Conservation (phyloP, 2,113 vertebrate species). For the Podilymbus podiceps region DNA sequence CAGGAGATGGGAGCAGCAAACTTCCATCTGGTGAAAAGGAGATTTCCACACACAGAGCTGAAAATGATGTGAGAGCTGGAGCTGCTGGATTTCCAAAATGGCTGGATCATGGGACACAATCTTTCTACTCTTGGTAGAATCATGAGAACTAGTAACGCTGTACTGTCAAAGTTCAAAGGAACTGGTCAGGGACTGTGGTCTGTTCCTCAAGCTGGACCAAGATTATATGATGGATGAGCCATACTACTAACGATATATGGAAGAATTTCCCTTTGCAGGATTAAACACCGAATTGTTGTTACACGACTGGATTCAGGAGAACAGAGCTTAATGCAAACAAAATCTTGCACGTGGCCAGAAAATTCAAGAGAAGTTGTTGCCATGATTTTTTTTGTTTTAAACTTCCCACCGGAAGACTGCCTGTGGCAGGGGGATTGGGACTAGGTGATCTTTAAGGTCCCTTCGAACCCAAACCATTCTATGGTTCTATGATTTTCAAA, state of each 20-base stretch:
- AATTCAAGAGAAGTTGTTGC: neutral
- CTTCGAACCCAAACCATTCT: too few species aligned
- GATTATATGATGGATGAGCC: neutral
- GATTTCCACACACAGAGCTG: neutral
- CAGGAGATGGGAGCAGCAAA: neutral
- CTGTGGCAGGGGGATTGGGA: too few species aligned
- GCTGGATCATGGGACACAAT: neutral
- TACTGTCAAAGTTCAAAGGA: neutral
- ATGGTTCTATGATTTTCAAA: neutral
- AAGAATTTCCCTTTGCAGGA: neutral
- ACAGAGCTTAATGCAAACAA: neutral
- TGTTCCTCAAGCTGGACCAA: neutral
- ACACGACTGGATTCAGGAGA: neutral
- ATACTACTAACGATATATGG: rapidly evolving
- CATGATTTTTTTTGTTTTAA: neutral
- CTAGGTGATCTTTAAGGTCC: too few species aligned
- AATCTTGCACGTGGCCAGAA: neutral
- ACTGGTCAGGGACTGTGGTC: neutral
- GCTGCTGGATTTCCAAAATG: neutral
- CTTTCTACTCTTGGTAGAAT: neutral
- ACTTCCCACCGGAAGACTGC: neutral
- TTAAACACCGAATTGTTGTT: neutral
- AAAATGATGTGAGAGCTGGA: neutral
- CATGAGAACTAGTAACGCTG: neutral
- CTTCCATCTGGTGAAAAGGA: neutral